These are phyloP conservation scores for Arvicola amphibius DNA, from an alignment of 2,797 vertebrate species.

Conservation along the genomic window DNA sequence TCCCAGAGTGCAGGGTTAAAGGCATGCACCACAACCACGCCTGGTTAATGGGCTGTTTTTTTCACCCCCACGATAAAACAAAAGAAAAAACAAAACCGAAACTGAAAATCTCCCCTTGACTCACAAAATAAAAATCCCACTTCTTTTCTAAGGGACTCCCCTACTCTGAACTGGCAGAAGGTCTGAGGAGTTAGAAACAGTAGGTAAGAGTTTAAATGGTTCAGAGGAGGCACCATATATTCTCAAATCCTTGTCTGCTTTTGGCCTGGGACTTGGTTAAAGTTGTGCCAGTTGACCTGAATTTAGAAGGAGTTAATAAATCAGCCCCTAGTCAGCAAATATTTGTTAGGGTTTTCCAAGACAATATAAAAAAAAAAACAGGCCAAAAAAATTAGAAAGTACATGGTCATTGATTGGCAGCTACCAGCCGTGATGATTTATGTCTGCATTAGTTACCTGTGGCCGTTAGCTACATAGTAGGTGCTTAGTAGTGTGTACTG, in stretches of 20 bases:
- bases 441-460: not conserved
- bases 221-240: slow-evolving; percentile 6
- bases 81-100: slow-evolving; percentile 44
- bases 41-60: not conserved
- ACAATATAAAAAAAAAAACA: slow-evolving; percentile 59
- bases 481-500: not conserved
- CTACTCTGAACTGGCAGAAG: slow-evolving; percentile 29
- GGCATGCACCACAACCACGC: not conserved
- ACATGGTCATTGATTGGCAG: not conserved
- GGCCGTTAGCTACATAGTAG: not conserved
- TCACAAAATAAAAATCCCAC: slow-evolving; percentile 69
- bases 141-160: slow-evolving; percentile 66
- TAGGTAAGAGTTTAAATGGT: slow-evolving; percentile 35
- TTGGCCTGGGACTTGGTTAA: slow-evolving; percentile 22
- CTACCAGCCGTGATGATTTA: not conserved
- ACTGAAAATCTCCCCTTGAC: slow-evolving; percentile 74
- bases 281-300: slow-evolving; percentile 49
- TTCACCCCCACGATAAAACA: slow-evolving; percentile 17
- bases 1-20: not conserved
- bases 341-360: slow-evolving; percentile 64
- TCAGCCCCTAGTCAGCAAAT: slow-evolving; percentile 61
- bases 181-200: slow-evolving; percentile 48
- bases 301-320: slow-evolving; percentile 68
- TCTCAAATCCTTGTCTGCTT: slow-evolving; percentile 15
- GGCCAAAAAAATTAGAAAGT: not conserved